These are phyloP conservation scores for Chloromyia formosa DNA, from an alignment of 2,888 invertebrate genomes.

Conservation along the genomic window DNA sequence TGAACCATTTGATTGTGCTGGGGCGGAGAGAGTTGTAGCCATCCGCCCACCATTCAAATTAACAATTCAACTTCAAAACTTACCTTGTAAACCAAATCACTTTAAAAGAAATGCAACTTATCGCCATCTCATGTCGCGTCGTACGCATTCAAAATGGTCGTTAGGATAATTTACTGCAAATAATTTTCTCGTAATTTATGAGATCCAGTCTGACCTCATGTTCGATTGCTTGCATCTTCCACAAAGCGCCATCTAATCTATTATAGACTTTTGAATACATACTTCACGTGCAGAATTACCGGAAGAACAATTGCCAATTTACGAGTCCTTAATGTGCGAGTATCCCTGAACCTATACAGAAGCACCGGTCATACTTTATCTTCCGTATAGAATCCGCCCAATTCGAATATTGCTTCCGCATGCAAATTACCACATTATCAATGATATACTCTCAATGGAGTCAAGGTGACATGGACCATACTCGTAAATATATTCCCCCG, in stretches of 20 bases:
- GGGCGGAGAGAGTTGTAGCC: no score
- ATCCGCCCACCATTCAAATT: no score
- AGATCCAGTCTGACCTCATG: neutral
- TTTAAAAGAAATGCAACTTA: no score
- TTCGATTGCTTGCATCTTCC: neutral
- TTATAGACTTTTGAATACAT: neutral
- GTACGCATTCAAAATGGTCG: constrained; percentile 3
- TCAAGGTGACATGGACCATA: constrained; percentile 39
- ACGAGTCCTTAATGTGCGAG: neutral
- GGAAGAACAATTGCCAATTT: constrained; percentile 25
- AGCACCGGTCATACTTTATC: neutral
- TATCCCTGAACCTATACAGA: neutral
- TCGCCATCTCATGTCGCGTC: no score
- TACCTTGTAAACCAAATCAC: no score
- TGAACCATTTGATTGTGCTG: no score
- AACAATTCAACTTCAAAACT: no score
- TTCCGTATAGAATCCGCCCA: constrained; percentile 5
- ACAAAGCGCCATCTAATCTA: neutral
- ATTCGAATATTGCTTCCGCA: constrained; percentile 44
- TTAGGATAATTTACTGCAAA: constrained; percentile 39
- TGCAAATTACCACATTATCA: constrained; percentile 48
- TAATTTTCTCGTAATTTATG: constrained; percentile 35
- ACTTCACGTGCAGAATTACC: neutral
- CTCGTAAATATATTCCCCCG: constrained; percentile 29
- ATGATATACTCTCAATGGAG: constrained; percentile 46